Conservation (phyloP, 53 echinoderm and acorn worm genomes). For the Stichopus horrens region DNA sequence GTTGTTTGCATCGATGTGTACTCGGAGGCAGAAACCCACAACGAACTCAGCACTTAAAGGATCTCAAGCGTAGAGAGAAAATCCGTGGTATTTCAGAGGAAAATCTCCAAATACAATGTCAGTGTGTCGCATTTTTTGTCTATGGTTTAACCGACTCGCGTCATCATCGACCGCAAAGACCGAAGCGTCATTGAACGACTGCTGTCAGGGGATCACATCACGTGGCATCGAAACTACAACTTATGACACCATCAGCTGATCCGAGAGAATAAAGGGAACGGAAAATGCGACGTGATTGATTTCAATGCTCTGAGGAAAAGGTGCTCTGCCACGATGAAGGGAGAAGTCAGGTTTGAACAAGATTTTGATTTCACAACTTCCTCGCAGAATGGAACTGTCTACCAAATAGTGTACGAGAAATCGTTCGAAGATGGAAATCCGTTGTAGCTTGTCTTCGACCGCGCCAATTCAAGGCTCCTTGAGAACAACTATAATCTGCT, state of each 20-base stretch:
- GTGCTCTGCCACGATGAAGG: neutral
- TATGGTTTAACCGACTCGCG: slow-evolving; percentile 6
- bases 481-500: neutral
- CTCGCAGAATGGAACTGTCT: slow-evolving; percentile 6
- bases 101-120: neutral
- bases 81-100: neutral
- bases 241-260: slow-evolving; percentile 26
- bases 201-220: neutral
- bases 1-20: no score
- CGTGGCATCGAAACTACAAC: slow-evolving; percentile 10
- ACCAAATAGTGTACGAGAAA: slow-evolving; percentile 19
- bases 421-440: slow-evolving; percentile 15
- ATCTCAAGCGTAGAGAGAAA: neutral
- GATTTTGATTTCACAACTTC: slow-evolving; percentile 26
- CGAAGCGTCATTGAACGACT: neutral
- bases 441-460: slow-evolving; percentile 15
- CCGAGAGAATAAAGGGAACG: slow-evolving; percentile 10
- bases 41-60: no score
- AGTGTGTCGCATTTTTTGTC: neutral
- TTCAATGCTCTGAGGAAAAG: neutral
- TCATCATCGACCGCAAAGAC: neutral
- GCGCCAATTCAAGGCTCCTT: slow-evolving; percentile 9
- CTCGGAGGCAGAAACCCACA: no score
- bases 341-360: neutral
- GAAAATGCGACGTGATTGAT: slow-evolving; percentile 34